phyloP scores from a whole-genome alignment of 2,888 invertebrate genomes.

The Netelia fuscicornis region DNA sequence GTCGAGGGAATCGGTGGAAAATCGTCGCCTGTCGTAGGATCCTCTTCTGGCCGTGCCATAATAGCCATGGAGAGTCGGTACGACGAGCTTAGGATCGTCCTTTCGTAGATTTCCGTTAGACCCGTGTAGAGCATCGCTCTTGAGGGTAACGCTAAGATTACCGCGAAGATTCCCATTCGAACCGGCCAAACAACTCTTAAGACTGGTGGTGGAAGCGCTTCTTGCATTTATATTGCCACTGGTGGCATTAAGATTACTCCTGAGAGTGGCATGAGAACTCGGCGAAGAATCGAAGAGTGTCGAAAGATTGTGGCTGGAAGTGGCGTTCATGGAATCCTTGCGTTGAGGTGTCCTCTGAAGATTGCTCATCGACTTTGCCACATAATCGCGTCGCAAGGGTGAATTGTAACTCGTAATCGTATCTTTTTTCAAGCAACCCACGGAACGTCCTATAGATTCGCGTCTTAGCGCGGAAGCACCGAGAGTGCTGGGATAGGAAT shows the following conservation, averaged over 20 bases:
- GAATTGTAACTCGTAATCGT: conserved; percentile 77
- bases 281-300: conserved; percentile 74
- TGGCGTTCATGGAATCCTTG: conserved; percentile 68
- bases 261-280: conserved; percentile 83
- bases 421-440: conserved; percentile 82
- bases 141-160: conserved; percentile 80
- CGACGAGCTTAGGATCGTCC: conserved; percentile 72
- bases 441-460: conserved; percentile 84
- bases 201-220: conserved; percentile 74
- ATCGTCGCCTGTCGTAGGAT: conserved; percentile 85
- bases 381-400: conserved; percentile 81
- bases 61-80: conserved; percentile 67
- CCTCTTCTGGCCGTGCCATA: conserved; percentile 84
- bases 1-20: conserved; percentile 91
- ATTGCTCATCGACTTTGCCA: conserved; percentile 82
- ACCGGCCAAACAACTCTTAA: conserved; percentile 80
- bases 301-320: conserved; percentile 72
- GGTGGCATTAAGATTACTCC: conserved; percentile 85
- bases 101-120: conserved; percentile 77
- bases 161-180: conserved; percentile 79
- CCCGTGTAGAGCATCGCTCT: conserved; percentile 78
- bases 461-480: conserved; percentile 83
- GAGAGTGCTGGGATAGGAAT: conserved; percentile 72
- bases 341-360: conserved; percentile 76
- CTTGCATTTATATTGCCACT: conserved; percentile 77